Conservation (phyloP, 2,797 vertebrate species). For the Cyprinodon diabolis region DNA sequence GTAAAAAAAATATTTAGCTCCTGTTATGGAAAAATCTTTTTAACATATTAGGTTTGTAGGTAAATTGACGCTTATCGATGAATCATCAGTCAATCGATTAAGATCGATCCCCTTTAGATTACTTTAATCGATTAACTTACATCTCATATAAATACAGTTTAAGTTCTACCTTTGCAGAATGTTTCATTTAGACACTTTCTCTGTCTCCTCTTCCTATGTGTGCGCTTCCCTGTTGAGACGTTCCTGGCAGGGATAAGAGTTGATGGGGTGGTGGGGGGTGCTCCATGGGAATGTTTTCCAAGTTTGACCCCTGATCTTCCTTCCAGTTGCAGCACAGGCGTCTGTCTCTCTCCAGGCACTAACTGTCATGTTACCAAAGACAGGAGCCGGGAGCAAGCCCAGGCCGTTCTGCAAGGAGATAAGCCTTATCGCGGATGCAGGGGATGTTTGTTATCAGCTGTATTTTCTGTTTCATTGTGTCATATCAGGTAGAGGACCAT, state of each 20-base stretch:
- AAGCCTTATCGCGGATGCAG: constrained; percentile 70
- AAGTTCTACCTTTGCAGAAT: too few species aligned
- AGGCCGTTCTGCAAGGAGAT: constrained; percentile 66
- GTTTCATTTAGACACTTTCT: constrained; percentile 29
- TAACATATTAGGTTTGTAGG: too few species aligned
- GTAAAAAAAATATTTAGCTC: too few species aligned
- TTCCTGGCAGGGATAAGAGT: constrained; percentile 70
- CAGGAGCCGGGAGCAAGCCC: constrained; percentile 20
- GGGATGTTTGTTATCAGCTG: constrained; percentile 49
- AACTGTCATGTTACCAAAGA: constrained; percentile 53
- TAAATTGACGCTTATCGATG: too few species aligned
- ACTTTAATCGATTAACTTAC: too few species aligned
- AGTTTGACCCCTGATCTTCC: constrained; percentile 83
- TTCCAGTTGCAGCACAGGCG: constrained; percentile 74
- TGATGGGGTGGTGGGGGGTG: constrained; percentile 59
- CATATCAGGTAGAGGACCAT: constrained; percentile 22
- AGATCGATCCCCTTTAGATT: too few species aligned
- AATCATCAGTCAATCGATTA: too few species aligned
- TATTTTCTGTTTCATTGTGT: constrained; percentile 52
- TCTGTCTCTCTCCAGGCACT: constrained; percentile 63
- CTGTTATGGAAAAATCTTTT: too few species aligned
- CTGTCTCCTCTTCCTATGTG: constrained; percentile 24
- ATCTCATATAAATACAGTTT: too few species aligned
- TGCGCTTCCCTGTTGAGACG: constrained; percentile 66
- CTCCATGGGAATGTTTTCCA: constrained; percentile 84